Conservation (phyloP, 2,888 invertebrate genomes). For the Himalopsyche anomala region DNA sequence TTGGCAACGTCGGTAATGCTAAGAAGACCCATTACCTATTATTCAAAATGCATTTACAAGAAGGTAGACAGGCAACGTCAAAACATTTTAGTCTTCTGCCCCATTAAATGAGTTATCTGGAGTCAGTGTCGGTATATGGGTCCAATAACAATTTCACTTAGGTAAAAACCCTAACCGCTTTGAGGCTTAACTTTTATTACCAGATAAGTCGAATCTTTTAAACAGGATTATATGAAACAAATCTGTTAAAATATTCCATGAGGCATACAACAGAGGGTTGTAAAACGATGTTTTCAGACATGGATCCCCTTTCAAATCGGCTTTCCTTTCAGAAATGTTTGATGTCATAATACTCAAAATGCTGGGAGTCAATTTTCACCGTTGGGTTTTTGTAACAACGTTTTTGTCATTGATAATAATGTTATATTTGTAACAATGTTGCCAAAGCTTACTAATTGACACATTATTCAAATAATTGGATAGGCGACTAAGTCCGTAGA, state of each 20-base stretch:
- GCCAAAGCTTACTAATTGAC: not conserved
- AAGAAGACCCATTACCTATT: too few relatives aligned
- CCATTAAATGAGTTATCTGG: not conserved
- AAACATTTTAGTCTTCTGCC: too few relatives aligned
- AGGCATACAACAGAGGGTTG: slow-evolving; percentile 54
- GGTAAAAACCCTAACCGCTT: slow-evolving; percentile 46
- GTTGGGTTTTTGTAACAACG: not conserved
- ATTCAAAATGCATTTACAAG: too few relatives aligned
- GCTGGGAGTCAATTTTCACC: slow-evolving; percentile 44
- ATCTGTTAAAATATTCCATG: slow-evolving; percentile 62
- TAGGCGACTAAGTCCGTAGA: too few relatives aligned
- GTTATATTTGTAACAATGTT: not conserved
- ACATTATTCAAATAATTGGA: too few relatives aligned
- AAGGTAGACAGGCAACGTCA: too few relatives aligned
- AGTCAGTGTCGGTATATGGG: not conserved
- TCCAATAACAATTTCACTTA: slow-evolving; percentile 25
- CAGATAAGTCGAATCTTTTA: slow-evolving; percentile 54
- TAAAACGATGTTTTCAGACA: slow-evolving; percentile 59
- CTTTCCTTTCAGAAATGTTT: slow-evolving; percentile 50
- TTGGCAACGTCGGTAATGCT: too few relatives aligned
- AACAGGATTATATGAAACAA: slow-evolving; percentile 63
- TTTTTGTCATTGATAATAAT: not conserved
- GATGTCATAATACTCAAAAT: slow-evolving; percentile 47
- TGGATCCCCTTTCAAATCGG: slow-evolving; percentile 60
- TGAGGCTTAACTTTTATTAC: slow-evolving; percentile 54